Conservation (phyloP, 2,113 vertebrate genomes). For the Oncorhynchus keta region DNA sequence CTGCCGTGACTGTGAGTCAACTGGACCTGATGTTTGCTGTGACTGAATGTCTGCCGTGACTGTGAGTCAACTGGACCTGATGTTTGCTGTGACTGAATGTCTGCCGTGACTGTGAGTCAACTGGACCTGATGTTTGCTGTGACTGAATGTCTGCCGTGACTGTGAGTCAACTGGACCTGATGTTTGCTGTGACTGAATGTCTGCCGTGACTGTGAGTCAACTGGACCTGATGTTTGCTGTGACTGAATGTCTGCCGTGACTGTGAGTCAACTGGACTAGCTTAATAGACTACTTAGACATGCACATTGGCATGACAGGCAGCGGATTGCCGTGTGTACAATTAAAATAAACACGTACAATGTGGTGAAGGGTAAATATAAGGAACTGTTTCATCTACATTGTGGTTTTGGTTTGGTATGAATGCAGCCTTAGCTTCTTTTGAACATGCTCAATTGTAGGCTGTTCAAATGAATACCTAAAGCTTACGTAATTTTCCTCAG, state of each 20-base stretch:
- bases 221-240: constrained; percentile 6
- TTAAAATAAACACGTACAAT: too few relatives aligned
- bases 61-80: not conserved
- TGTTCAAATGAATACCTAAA: too few relatives aligned
- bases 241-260: constrained; percentile 22
- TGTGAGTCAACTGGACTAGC: not conserved
- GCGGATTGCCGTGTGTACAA: constrained; percentile 18
- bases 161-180: not conserved
- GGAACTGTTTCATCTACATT: too few relatives aligned
- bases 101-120: constrained; percentile 8
- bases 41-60: constrained; percentile 22
- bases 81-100: constrained; percentile 15
- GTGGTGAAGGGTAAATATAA: too few relatives aligned
- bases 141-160: constrained; percentile 22
- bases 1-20: constrained; percentile 8
- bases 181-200: constrained; percentile 15
- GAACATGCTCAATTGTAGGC: too few relatives aligned
- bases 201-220: constrained; percentile 8
- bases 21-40: constrained; percentile 5
- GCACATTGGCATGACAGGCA: constrained; percentile 3
- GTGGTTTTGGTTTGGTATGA: too few relatives aligned
- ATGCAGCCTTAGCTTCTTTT: too few relatives aligned
- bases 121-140: constrained; percentile 5
- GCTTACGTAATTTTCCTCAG: too few relatives aligned
- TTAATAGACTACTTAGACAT: constrained; percentile 9